Percentiles rank a stretch among this genome's conserved stretches.
Conservation (phyloP, 2,797 vertebrate species). For the Propithecus deckenii region DNA sequence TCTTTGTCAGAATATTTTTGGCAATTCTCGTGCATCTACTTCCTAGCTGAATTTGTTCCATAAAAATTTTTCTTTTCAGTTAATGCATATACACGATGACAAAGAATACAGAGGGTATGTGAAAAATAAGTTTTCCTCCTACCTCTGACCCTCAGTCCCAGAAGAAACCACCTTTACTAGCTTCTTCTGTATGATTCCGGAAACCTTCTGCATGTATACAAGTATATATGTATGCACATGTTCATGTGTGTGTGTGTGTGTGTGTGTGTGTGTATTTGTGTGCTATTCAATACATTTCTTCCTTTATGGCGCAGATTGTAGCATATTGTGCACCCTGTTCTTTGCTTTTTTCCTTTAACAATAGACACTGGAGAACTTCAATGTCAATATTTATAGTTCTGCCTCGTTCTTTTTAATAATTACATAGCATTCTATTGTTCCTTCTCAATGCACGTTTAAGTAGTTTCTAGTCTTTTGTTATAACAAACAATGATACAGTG, state of each 20-base stretch:
- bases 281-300: background rate
- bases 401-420: conserved; percentile 18
- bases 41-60: background rate
- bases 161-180: background rate
- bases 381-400: conserved; percentile 9
- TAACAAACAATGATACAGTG: too few species aligned
- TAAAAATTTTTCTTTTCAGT: background rate
- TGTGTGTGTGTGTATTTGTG: background rate
- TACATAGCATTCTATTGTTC: background rate
- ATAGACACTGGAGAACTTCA: background rate
- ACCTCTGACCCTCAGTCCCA: background rate
- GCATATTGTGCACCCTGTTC: background rate
- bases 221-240: background rate
- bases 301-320: background rate
- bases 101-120: background rate
- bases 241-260: too few species aligned
- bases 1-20: background rate
- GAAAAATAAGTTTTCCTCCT: background rate
- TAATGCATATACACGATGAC: background rate
- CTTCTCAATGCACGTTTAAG: background rate
- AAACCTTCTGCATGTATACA: background rate
- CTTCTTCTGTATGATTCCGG: background rate
- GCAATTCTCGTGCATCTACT: background rate
- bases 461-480: background rate
- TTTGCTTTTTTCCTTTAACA: background rate